These are phyloP conservation scores for Leuciscus idus DNA, from an alignment of 2,113 vertebrate genomes.

Conservation along the genomic window DNA sequence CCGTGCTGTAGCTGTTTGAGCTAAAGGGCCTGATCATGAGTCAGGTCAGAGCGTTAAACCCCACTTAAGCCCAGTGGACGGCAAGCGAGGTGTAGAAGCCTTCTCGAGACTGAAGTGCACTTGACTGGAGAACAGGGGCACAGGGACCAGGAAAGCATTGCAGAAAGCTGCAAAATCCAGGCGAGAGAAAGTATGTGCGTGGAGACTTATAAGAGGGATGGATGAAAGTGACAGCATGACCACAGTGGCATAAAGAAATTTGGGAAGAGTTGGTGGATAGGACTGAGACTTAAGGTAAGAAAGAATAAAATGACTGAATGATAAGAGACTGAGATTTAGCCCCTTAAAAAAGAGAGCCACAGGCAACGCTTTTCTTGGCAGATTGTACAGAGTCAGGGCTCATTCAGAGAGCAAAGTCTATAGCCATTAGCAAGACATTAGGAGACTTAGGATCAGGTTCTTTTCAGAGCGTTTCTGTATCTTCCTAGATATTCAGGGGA, in stretches of 20 bases:
- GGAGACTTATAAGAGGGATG: not conserved
- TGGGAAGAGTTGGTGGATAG: not conserved
- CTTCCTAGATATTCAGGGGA: not conserved
- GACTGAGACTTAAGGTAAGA: conserved; percentile 12
- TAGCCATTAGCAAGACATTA: conserved; percentile 44
- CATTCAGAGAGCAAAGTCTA: conserved; percentile 15
- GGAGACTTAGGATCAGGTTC: conserved; percentile 35
- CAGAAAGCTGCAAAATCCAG: conserved; percentile 37
- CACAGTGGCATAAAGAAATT: no score
- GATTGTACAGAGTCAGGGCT: not conserved
- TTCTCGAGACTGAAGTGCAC: conserved; percentile 49
- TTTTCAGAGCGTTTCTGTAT: not conserved
- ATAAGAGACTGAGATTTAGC: not conserved
- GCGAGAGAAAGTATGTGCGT: not conserved
- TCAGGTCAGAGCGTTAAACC: conserved; percentile 44
- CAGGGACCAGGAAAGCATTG: conserved; percentile 10
- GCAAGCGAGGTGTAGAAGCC: conserved; percentile 34
- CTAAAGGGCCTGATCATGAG: conserved; percentile 36
- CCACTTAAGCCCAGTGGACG: conserved; percentile 40
- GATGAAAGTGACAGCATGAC: not conserved
- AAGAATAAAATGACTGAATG: not conserved
- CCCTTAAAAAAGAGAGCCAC: not conserved
- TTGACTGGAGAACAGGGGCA: conserved; percentile 43
- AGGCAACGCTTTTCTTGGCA: conserved; percentile 10
- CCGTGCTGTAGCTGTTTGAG: not conserved